A percentile compares a stretch with the other conserved stretches of the same genome.
Conservation (phyloP, 2,888 invertebrate genomes). For the Acanthosoma haemorrhoidale region DNA sequence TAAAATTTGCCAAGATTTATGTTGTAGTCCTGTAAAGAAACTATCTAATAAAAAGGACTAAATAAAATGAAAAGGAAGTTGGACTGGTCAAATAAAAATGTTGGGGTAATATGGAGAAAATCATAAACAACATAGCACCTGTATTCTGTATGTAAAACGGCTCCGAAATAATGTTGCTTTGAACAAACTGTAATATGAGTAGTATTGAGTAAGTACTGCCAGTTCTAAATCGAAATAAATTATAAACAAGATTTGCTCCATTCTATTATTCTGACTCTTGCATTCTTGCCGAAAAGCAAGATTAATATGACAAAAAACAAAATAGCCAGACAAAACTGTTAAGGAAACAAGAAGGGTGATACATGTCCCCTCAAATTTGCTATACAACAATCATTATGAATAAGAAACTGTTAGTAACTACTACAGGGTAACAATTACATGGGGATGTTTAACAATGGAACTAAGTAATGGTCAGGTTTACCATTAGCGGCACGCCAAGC, state of each 20-base stretch:
- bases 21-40: constrained; percentile 51
- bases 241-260: constrained; percentile 35
- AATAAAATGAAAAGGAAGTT: constrained; percentile 35
- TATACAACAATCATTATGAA: constrained; percentile 42
- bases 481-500: constrained; percentile 30
- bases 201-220: constrained; percentile 31
- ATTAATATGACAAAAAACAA: constrained; percentile 27
- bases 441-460: constrained; percentile 40
- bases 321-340: constrained; percentile 32
- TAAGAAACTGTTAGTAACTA: constrained; percentile 41
- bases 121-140: constrained; percentile 40
- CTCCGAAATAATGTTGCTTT: constrained; percentile 38
- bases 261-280: constrained; percentile 33
- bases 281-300: constrained; percentile 24
- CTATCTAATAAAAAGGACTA: constrained; percentile 34
- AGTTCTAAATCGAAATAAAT: constrained; percentile 32
- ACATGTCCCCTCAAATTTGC: constrained; percentile 41
- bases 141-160: constrained; percentile 36
- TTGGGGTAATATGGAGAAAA: constrained; percentile 35
- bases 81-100: constrained; percentile 33
- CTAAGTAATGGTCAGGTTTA: constrained; percentile 35
- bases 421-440: constrained; percentile 41
- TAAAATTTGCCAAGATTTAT: constrained; percentile 50
- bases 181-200: constrained; percentile 3
- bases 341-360: constrained; percentile 39